These are phyloP conservation scores for Agrochola circellaris DNA, from an alignment of 2,888 invertebrate genomes.

Conservation along the genomic window DNA sequence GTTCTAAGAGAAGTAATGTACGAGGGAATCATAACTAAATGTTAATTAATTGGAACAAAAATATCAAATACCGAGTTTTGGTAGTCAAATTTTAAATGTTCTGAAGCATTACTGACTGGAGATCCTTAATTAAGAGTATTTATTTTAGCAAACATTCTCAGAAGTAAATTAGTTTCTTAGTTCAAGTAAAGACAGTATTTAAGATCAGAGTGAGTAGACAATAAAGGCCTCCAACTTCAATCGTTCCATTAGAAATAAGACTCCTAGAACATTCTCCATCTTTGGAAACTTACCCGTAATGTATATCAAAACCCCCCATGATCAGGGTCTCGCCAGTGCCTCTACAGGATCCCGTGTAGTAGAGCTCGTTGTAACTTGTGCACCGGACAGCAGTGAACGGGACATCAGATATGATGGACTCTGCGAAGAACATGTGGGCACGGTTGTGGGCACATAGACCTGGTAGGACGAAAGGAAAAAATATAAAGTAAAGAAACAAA, in stretches of 20 bases:
- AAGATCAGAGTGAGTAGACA: not conserved
- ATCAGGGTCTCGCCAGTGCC: constrained; percentile 88
- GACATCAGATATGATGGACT: constrained; percentile 86
- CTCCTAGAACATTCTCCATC: not conserved
- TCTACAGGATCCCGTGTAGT: constrained; percentile 83
- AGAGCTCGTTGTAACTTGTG: constrained; percentile 84
- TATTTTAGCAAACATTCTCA: constrained; percentile 18
- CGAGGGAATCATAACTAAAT: constrained; percentile 56
- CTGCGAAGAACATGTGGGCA: constrained; percentile 89
- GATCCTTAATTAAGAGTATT: constrained; percentile 20
- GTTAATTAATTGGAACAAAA: constrained; percentile 56
- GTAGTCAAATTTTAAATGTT: constrained; percentile 28
- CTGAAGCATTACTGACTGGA: constrained; percentile 13
- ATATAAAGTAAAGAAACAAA: not conserved
- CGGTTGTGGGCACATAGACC: constrained; percentile 90
- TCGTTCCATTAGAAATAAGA: constrained; percentile 5
- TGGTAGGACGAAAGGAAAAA: constrained; percentile 54
- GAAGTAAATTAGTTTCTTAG: constrained; percentile 14
- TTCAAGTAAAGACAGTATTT: constrained; percentile 2
- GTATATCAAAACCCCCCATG: constrained; percentile 89
- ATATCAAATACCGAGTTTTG: constrained; percentile 42
- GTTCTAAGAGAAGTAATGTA: constrained; percentile 52
- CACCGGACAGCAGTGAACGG: constrained; percentile 88
- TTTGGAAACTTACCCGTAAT: constrained; percentile 82
- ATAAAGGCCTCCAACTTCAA: not conserved